Evolutionary conservation across 2,113 vertebrate genomes (phyloP), one percentile per base, ranked within the genome.

Genomic region (Blennius ocellaris): DNA sequence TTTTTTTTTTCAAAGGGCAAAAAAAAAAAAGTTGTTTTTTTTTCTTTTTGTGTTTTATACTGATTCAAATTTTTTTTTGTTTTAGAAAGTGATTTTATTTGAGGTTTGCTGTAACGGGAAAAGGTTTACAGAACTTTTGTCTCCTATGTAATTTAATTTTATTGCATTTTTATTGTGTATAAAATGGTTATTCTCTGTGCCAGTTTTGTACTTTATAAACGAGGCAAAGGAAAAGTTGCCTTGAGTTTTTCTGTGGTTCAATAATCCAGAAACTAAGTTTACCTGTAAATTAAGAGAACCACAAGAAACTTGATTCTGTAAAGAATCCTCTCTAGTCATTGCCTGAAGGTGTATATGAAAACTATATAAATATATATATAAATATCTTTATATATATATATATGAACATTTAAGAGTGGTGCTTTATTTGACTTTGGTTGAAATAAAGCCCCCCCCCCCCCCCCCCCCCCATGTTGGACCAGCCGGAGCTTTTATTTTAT

Each of bases 291-390:
- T 96, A 95, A 95, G 95, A 88, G 93, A 98, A 98, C 98, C 96
- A 97, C 96, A 94, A 95, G 94, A 97, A 97, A 97, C 95, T 97
- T 97, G 98, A 99, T 99, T 99, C 98, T 99, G 96, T 99, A 96
- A 97, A 97, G 97, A 98, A 98, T 99, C 97, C 93, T 96, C 94
- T 96, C 93, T 95, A 96, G 94, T 95, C 96, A 95, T 97, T 96
- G 95, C 96, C 97, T 98, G 97, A 96, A 96, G 95, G 96, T 99
- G 96, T 97, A 97, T 95, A 97, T 97, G 90, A 92, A 92, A 92
- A 85, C 86, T 80, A 88, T 89, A 90, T 90, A 83, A 81, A 91
- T 86, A 91, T 88, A 86, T 85, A 82, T 90, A 84, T 87, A 88
- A 88, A 83, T 90, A 90, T 58, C 21, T 30, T 30, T 30, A 83